These are phyloP conservation scores for Pyrgus malvae DNA, from an alignment of 2,888 invertebrate genomes.

Conservation along the genomic window DNA sequence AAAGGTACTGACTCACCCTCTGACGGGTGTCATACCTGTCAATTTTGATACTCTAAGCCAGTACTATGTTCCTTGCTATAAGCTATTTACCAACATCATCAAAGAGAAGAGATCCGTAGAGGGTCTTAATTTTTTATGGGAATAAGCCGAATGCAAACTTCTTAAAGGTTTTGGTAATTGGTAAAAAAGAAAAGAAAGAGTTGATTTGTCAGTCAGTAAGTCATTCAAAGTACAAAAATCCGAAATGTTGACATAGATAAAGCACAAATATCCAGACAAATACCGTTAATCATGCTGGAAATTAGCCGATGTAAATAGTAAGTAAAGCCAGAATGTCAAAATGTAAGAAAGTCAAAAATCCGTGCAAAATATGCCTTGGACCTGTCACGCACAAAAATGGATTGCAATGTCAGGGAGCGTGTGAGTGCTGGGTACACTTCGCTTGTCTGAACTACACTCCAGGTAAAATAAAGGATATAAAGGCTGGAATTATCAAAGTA, in stretches of 20 bases:
- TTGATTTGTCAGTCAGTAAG: background rate
- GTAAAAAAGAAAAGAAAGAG: too few species aligned
- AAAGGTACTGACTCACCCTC: too few species aligned
- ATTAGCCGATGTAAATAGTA: background rate
- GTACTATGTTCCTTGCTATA: too few species aligned
- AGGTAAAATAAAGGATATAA: slow-evolving; percentile 64
- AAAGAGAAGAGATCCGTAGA: too few species aligned
- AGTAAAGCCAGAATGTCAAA: slow-evolving; percentile 45
- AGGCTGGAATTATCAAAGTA: slow-evolving; percentile 56
- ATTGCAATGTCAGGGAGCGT: slow-evolving; percentile 56
- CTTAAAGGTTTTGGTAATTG: too few species aligned
- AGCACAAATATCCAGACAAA: background rate
- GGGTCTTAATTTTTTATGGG: too few species aligned
- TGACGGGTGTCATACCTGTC: too few species aligned
- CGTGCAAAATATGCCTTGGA: slow-evolving; percentile 65
- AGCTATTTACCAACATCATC: too few species aligned
- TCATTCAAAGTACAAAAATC: background rate
- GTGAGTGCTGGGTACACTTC: slow-evolving; percentile 64
- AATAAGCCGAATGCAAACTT: too few species aligned
- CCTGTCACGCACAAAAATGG: slow-evolving; percentile 40
- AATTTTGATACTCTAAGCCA: too few species aligned
- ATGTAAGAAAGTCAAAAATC: slow-evolving; percentile 56
- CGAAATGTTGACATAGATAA: background rate
- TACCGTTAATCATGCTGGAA: slow-evolving; percentile 6
- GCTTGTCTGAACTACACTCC: slow-evolving; percentile 63